These are phyloP conservation scores for Tor tambroides DNA, from an alignment of 2,113 vertebrate species.

Conservation along the genomic window DNA sequence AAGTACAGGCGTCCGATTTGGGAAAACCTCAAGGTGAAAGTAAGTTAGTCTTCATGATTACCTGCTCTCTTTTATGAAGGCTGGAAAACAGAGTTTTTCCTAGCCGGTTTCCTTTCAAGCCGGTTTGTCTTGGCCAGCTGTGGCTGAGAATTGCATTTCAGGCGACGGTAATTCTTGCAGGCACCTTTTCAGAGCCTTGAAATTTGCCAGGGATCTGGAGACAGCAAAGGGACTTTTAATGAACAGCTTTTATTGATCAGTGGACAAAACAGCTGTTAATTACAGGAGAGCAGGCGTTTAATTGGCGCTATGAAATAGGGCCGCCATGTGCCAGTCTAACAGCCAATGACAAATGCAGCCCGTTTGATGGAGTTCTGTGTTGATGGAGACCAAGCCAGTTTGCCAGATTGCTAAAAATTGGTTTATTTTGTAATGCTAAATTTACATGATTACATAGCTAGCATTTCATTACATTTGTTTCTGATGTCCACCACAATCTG, in stretches of 20 bases:
- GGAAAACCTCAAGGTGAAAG: slow-evolving; percentile 26
- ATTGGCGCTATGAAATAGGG: slow-evolving; percentile 74
- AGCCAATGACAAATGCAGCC: slow-evolving; percentile 65
- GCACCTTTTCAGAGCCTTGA: slow-evolving; percentile 58
- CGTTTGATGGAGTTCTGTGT: slow-evolving; percentile 72
- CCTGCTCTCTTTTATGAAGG: neutral
- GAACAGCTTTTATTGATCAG: slow-evolving; percentile 79
- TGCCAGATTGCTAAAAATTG: too few relatives aligned
- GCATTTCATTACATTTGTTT: too few relatives aligned
- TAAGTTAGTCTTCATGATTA: neutral
- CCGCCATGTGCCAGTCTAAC: slow-evolving; percentile 62
- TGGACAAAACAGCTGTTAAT: slow-evolving; percentile 81
- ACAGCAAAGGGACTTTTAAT: slow-evolving; percentile 76
- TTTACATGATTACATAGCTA: too few relatives aligned
- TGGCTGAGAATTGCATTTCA: slow-evolving; percentile 11
- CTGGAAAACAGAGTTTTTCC: slow-evolving; percentile 3
- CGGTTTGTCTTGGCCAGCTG: neutral
- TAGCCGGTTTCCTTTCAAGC: slow-evolving; percentile 41
- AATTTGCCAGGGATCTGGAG: slow-evolving; percentile 66
- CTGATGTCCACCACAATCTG: neutral
- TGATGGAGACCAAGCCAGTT: slow-evolving; percentile 63
- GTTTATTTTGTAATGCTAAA: too few relatives aligned
- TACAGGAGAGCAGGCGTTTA: slow-evolving; percentile 75
- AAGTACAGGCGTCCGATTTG: slow-evolving; percentile 10
- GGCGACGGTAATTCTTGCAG: slow-evolving; percentile 59